Evolutionary conservation across 2,888 invertebrate genomes (phyloP), one percentile per base, ranked within the genome.

Genomic region (Steinernema scapterisci): DNA sequence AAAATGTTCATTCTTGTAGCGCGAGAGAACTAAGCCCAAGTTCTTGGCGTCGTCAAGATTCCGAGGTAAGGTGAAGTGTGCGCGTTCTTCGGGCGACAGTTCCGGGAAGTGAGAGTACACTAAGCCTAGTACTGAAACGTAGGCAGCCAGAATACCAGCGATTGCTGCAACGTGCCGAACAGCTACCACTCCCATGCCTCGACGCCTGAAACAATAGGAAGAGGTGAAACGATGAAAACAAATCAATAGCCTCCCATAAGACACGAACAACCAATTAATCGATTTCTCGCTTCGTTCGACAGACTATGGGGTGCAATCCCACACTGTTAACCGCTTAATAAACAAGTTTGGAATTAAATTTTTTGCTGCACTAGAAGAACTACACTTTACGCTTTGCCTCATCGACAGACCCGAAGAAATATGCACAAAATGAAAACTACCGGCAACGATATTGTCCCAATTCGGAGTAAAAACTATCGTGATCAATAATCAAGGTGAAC

Each of bases 11-110:
- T 95, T 94, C 89, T 95, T 97, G 89, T 99, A 99, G 82, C 92
- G 91, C 88, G 93, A 93, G 83, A 99, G 90, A 56, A 99, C 92
- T 88, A 92, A 91, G 78, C 97, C 97, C 81, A 99, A 90, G 86
- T 93, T 92, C 90, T 97, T 97, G 43, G 97, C 97, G 90, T 97
- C 96, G 88, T 97, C 95, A 84, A 97, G 93, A 88, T 95, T 92
- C 89, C 92, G 92, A 73, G 99, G 99, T 80, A 97, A 89, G 90
- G 93, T 95, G 79, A 99, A 91, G 89, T 93, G 91, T 86, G 92
- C 90, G 86, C 91, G 92, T 89, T 97, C 97, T 84, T 93, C 91
- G 78, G 95, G 95, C 1, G 78, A 46, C 11, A 83, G 73, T 27
- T 79, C 78, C 1, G 83, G 83, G 43, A 45, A 71, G 13, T 45